Conservation (phyloP, 2,113 vertebrate species). For the Actinemys pallida region DNA sequence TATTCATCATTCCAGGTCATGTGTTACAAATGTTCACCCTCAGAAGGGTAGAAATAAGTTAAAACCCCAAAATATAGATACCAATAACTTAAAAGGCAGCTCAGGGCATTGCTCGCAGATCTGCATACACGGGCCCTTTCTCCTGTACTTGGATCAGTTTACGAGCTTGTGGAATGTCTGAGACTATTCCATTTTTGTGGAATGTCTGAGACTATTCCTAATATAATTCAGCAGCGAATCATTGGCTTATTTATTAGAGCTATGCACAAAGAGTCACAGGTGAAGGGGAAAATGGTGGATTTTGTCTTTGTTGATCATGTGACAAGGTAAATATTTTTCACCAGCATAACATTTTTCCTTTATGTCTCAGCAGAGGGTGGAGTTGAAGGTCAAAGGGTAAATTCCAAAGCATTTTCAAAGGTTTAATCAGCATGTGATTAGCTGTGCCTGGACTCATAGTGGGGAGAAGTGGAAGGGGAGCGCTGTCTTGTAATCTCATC, state of each 20-base stretch:
- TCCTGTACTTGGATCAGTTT: not conserved
- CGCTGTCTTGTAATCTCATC: constrained; percentile 14
- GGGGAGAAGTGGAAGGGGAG: not conserved
- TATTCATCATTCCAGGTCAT: not conserved
- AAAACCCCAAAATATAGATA: not conserved
- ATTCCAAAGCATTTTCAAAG: constrained; percentile 24
- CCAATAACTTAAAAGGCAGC: not conserved
- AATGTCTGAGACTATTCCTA: not conserved
- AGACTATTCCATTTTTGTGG: not conserved
- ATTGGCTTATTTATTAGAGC: not conserved
- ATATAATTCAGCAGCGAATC: not conserved
- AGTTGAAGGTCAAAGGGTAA: constrained; percentile 7
- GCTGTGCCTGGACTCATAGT: not conserved
- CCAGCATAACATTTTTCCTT: not conserved
- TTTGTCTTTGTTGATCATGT: not conserved
- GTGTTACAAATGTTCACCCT: not conserved
- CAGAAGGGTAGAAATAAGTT: not conserved
- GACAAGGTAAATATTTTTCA: not conserved
- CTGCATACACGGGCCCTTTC: not conserved
- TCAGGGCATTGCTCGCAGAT: not conserved
- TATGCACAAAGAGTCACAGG: not conserved
- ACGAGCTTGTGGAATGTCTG: not conserved
- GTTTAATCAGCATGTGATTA: constrained; percentile 42
- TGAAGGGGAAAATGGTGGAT: not conserved
- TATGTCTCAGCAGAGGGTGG: not conserved